phyloP scores from a whole-genome alignment of 2,888 invertebrate species.

The Busseola fusca region DNA sequence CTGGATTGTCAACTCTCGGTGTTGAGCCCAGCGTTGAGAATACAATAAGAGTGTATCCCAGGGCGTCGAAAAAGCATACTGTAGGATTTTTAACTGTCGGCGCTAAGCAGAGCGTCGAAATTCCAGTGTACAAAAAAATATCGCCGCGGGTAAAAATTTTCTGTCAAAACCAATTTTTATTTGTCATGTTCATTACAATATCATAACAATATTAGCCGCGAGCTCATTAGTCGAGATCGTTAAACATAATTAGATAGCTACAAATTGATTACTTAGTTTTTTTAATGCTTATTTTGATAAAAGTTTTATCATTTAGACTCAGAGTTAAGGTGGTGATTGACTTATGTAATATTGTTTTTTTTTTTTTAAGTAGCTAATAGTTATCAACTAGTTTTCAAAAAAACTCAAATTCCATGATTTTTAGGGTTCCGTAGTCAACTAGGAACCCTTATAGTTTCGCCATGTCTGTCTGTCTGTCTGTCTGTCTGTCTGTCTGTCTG shows the following conservation, averaged over 20 bases:
- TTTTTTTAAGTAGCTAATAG: no score
- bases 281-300: constrained; percentile 30
- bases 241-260: constrained; percentile 55
- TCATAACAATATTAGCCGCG: constrained; percentile 18
- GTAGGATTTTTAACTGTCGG: background rate
- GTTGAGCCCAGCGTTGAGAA: background rate
- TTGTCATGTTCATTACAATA: constrained; percentile 21
- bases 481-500: no score
- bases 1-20: background rate
- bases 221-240: constrained; percentile 25
- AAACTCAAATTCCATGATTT: background rate
- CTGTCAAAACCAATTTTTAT: constrained; percentile 33
- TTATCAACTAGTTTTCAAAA: background rate
- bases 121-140: background rate
- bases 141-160: background rate
- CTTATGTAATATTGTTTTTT: constrained; percentile 7
- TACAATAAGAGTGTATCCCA: background rate
- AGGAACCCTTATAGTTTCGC: no score
- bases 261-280: constrained; percentile 40
- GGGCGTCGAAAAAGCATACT: background rate
- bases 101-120: no score
- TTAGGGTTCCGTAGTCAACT: no score
- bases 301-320: constrained; percentile 20
- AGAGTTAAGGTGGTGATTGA: constrained; percentile 45
- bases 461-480: no score